Conservation (phyloP, 1,140 invertebrate species). For the Ruditapes philippinarum region DNA sequence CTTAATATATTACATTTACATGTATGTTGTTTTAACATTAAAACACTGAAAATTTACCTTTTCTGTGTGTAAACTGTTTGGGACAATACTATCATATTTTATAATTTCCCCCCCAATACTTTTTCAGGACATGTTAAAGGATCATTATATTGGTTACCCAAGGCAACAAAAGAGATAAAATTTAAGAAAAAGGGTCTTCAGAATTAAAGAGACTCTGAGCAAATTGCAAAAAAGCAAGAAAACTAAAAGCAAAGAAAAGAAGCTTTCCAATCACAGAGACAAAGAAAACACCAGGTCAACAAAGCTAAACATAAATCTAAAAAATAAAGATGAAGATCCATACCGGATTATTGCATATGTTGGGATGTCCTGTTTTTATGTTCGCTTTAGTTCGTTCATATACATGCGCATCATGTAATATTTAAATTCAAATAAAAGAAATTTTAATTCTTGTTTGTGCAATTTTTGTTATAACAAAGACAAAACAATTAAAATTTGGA, state of each 20-base stretch:
- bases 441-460: too few species aligned
- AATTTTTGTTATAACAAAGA: too few species aligned
- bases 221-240: constrained; percentile 90
- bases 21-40: too few species aligned
- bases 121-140: constrained; percentile 81
- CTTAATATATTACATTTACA: too few species aligned
- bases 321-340: neutral
- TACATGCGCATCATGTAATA: too few species aligned
- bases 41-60: too few species aligned
- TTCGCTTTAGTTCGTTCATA: too few species aligned
- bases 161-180: constrained; percentile 64
- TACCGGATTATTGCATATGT: too few species aligned
- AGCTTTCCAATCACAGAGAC: constrained; percentile 84
- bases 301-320: constrained; percentile 58
- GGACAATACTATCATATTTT: neutral
- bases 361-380: too few species aligned
- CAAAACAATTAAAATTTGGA: too few species aligned
- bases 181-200: constrained; percentile 68
- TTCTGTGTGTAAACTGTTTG: neutral
- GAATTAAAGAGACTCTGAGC: constrained; percentile 90
- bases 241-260: constrained; percentile 88
- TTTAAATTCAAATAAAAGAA: too few species aligned
- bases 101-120: too few species aligned
- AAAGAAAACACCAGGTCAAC: constrained; percentile 77
- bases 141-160: constrained; percentile 86